phyloP scores from a whole-genome alignment of 2,888 invertebrate species.

The Pyralis farinalis region DNA sequence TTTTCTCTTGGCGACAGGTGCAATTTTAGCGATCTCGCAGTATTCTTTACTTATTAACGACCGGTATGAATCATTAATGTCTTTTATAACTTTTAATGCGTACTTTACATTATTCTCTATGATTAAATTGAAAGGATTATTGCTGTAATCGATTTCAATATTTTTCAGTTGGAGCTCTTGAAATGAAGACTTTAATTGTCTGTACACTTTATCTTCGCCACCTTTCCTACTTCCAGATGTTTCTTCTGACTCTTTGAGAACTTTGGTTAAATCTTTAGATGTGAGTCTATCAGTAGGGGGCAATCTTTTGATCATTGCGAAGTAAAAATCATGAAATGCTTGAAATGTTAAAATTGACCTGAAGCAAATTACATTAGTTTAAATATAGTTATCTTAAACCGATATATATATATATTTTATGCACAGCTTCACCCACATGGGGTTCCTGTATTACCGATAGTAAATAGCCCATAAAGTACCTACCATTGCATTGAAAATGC shows the following conservation, averaged over 20 bases:
- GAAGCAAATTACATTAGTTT: slow-evolving; percentile 29
- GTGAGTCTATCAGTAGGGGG: slow-evolving; percentile 52
- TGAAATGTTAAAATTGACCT: slow-evolving; percentile 65
- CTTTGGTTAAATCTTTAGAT: slow-evolving; percentile 61
- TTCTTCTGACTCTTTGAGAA: slow-evolving; percentile 54
- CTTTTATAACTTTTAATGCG: slow-evolving; percentile 56
- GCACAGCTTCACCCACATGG: too few species aligned
- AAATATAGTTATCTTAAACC: slow-evolving; percentile 38
- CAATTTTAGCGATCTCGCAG: slow-evolving; percentile 52
- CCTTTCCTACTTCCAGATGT: slow-evolving; percentile 48
- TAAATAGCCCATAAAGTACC: too few species aligned
- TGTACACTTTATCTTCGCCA: slow-evolving; percentile 60
- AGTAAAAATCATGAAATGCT: slow-evolving; percentile 68
- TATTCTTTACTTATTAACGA: slow-evolving; percentile 57
- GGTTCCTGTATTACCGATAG: too few species aligned
- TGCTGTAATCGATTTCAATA: slow-evolving; percentile 55
- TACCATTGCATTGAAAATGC: too few species aligned
- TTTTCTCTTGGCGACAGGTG: slow-evolving; percentile 49
- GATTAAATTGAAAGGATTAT: slow-evolving; percentile 65
- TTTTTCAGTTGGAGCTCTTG: slow-evolving; percentile 60
- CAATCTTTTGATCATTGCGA: slow-evolving; percentile 56
- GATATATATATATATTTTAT: too few species aligned
- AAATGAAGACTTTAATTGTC: slow-evolving; percentile 50
- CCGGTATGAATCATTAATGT: slow-evolving; percentile 50
- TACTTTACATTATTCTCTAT: slow-evolving; percentile 66